Base-by-base conservation (phyloP, 2,113 vertebrate species). In the Pseudopodoces humilis region DNA sequence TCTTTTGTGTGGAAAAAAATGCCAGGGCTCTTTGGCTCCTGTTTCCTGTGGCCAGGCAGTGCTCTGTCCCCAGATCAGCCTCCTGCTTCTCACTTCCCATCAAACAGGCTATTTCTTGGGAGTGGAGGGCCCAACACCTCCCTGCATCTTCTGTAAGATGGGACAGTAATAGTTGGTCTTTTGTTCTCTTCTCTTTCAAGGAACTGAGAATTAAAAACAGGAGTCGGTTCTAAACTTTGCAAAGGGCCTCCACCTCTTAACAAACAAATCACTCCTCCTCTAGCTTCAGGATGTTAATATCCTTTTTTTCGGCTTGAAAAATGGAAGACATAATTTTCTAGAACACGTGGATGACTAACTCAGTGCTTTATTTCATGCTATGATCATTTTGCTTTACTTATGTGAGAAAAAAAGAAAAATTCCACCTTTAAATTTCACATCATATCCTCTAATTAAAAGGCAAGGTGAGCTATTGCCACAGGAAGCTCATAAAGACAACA, bases 401-500 rank as follows among this genome's bases (percentile, higher is more conserved):
- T 16, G 14, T 33, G 56, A 78, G 46, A 23, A 70, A 80, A 81
- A 69, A 92, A 33, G 16, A 55, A 59, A 60, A 78, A 80, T 4
- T 21, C 20, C 31, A 30, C 49, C 55, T 92, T 92, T 63, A 63
- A 41, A 70, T 90, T 93, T 71, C n/a, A 31, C 76, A 17, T 69
- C 35, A 14, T 74, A 56, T 8, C 50, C 31, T 60, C 28, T 52
- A 60, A 71, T 21, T 46, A 52, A 87, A 86, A 86, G 44, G 46
- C 68, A 80, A 85, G 72, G 64, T 6, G 6, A 94, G 64, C 44
- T 67, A 35, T 88, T 93, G 68, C 76, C 53, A 88, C 58, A 58
- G 83, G 60, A 92, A 94, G 62, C 91, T 93, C 91, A 93, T 91
- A 84, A 93, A 91, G 90, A 96, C 95, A 97, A 97, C 94, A 96